These are phyloP conservation scores for Agrochola circellaris DNA, from an alignment of 2,888 invertebrate genomes.

Conservation along the genomic window DNA sequence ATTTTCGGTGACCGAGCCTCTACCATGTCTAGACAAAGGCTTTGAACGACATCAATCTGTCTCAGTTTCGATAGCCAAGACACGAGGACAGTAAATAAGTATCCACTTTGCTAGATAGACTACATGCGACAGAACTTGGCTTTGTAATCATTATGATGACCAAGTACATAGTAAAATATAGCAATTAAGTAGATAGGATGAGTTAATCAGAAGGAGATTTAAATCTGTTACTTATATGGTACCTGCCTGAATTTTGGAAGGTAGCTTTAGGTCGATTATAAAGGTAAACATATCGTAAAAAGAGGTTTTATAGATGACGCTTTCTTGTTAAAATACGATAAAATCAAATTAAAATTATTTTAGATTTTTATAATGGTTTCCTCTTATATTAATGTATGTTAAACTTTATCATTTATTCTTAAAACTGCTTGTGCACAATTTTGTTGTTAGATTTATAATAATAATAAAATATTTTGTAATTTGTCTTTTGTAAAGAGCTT, in stretches of 20 bases:
- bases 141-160: constrained; percentile 19
- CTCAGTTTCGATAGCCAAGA: constrained; percentile 37
- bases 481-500: too few relatives aligned
- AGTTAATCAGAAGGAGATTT: constrained; percentile 8
- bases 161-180: not conserved
- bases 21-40: constrained; percentile 24
- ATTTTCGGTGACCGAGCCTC: constrained; percentile 51
- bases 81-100: constrained; percentile 20
- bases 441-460: too few relatives aligned
- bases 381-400: too few relatives aligned
- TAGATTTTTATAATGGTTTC: too few relatives aligned
- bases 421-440: too few relatives aligned
- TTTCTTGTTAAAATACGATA: too few relatives aligned
- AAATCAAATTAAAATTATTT: too few relatives aligned
- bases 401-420: too few relatives aligned
- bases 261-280: too few relatives aligned
- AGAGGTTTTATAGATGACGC: too few relatives aligned
- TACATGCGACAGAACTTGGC: constrained; percentile 7
- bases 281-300: too few relatives aligned
- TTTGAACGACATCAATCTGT: constrained; percentile 33
- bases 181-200: not conserved
- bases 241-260: not conserved
- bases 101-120: constrained; percentile 2
- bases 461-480: too few relatives aligned
- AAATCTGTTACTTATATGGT: not conserved